A percentile compares a stretch with the other conserved stretches of the same genome.
phyloP scores from a whole-genome alignment of 1,140 invertebrate genomes.

The Temnothorax curvispinosus region DNA sequence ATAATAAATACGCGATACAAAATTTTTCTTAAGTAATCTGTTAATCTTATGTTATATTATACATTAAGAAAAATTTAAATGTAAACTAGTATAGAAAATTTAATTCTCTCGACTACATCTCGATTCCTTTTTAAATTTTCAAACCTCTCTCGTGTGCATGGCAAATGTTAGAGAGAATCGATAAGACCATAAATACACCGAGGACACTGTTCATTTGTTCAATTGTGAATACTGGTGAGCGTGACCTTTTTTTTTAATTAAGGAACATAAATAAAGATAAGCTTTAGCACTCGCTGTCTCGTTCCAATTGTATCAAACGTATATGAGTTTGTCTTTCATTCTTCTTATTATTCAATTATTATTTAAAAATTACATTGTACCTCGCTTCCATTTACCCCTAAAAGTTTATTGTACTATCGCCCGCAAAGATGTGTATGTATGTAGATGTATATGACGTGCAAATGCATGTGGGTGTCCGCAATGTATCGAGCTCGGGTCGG shows the following conservation, averaged over 20 bases:
- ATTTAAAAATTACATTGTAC: neutral
- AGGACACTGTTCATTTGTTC: neutral
- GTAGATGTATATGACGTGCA: neutral
- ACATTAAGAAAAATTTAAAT: neutral
- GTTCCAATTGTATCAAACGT: neutral
- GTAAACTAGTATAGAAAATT: neutral
- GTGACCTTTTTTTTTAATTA: neutral
- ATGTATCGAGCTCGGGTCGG: neutral
- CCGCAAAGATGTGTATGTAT: neutral
- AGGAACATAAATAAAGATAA: neutral
- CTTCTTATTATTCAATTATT: neutral
- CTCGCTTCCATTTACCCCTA: neutral
- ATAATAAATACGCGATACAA: neutral
- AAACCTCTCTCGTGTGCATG: neutral
- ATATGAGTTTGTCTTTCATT: neutral
- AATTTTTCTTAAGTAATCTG: neutral
- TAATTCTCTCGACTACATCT: neutral
- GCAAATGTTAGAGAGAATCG: neutral
- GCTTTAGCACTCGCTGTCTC: neutral
- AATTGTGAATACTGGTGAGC: neutral
- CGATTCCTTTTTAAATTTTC: neutral
- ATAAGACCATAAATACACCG: neutral
- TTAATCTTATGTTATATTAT: neutral
- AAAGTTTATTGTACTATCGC: neutral
- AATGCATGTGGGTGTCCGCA: neutral